These are phyloP conservation scores for Stenopsyche tienmushanensis DNA, from an alignment of 1,140 invertebrate species.

Conservation along the genomic window DNA sequence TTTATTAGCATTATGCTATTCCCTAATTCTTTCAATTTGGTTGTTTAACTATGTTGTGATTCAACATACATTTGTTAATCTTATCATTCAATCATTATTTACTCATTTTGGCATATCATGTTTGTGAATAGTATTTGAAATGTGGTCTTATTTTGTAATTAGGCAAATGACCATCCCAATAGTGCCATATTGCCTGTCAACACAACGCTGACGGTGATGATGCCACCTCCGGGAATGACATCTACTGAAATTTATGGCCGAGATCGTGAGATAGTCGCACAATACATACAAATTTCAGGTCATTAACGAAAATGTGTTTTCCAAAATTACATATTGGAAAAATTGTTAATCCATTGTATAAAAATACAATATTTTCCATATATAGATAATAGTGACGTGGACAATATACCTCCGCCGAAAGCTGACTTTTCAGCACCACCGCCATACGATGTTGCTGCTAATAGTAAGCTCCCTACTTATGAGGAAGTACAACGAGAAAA, in stretches of 20 bases:
- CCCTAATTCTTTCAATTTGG: too few species aligned
- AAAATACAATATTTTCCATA: not conserved
- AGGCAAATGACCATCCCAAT: too few species aligned
- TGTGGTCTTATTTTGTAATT: too few species aligned
- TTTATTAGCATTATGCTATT: too few species aligned
- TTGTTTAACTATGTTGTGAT: too few species aligned
- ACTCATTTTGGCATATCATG: too few species aligned
- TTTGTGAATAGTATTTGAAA: too few species aligned
- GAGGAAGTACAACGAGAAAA: constrained; percentile 88
- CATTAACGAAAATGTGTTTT: too few species aligned
- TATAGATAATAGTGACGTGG: constrained; percentile 19
- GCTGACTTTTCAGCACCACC: constrained; percentile 82
- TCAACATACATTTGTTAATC: not conserved
- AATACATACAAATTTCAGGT: constrained; percentile 39
- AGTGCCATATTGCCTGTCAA: constrained; percentile 21
- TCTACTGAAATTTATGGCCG: constrained; percentile 31
- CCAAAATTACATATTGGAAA: not conserved
- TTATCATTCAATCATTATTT: too few species aligned
- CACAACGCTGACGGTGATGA: constrained; percentile 29
- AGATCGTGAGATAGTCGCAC: constrained; percentile 35
- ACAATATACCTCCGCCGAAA: constrained; percentile 69
- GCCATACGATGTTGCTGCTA: constrained; percentile 76
- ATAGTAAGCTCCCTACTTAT: constrained; percentile 83
- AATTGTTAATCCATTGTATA: not conserved
- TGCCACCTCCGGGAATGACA: constrained; percentile 32